These are phyloP conservation scores for Mythimna lalbum DNA, from an alignment of 2,888 invertebrate genomes.

Conservation along the genomic window DNA sequence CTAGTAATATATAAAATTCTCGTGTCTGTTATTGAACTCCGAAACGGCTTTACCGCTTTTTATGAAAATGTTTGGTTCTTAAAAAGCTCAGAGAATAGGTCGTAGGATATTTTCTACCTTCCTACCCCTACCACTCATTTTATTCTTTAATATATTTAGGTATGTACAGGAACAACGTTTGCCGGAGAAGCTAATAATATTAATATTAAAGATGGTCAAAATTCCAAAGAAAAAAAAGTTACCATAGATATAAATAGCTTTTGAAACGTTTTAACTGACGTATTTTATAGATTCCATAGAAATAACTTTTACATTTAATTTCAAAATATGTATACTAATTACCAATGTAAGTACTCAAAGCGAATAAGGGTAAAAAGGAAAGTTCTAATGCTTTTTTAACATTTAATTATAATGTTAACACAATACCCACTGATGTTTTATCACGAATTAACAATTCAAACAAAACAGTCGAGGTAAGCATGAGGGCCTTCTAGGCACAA, in stretches of 20 bases:
- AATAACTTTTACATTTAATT: constrained; percentile 14
- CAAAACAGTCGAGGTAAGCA: constrained; percentile 86
- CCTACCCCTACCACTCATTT: no score
- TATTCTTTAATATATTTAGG: no score
- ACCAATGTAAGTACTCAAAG: constrained; percentile 16
- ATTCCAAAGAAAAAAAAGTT: no score
- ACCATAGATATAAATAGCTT: background rate
- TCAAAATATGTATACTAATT: constrained; percentile 42
- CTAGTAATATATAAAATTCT: no score
- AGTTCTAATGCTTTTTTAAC: constrained; percentile 69
- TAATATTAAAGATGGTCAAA: no score
- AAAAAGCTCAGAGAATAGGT: no score
- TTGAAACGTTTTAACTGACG: no score
- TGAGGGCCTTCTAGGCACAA: constrained; percentile 85
- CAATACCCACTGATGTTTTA: constrained; percentile 82
- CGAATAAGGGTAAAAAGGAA: constrained; percentile 57
- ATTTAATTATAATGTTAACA: constrained; percentile 80
- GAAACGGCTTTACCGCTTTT: no score
- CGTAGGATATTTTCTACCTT: no score
- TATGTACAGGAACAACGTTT: background rate
- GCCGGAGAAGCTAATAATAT: no score
- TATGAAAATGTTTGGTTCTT: no score
- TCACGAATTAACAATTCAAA: constrained; percentile 87
- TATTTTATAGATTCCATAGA: background rate
- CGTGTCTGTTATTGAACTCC: no score